Conservation (phyloP, 2,797 vertebrate species). For the Pachyuromys duprasi region DNA sequence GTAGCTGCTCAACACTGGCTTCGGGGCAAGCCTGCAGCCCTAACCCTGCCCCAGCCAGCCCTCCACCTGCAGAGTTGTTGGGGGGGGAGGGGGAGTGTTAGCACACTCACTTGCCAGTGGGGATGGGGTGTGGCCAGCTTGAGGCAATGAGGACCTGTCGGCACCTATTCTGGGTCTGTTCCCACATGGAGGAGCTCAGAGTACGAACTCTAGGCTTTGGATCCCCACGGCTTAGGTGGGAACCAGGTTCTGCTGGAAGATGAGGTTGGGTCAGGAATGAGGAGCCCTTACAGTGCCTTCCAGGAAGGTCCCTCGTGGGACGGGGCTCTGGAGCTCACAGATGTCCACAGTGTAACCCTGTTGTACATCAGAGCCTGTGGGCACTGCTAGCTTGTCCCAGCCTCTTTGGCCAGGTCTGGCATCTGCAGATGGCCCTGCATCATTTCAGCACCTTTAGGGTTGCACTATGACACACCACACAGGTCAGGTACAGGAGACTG, state of each 20-base stretch:
- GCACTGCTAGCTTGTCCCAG: neutral
- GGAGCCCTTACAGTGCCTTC: neutral
- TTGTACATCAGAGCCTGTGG: neutral
- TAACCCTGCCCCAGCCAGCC: neutral
- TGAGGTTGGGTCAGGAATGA: neutral
- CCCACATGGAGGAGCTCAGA: neutral
- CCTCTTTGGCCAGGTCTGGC: slow-evolving; percentile 20
- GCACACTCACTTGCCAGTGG: neutral
- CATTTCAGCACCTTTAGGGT: slow-evolving; percentile 66
- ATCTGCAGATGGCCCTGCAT: slow-evolving; percentile 79
- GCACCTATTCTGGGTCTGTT: neutral
- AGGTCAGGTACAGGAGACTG: neutral
- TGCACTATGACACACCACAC: neutral
- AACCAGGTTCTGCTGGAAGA: too few relatives aligned
- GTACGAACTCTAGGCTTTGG: neutral
- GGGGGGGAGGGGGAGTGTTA: neutral
- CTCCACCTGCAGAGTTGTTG: neutral
- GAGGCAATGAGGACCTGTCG: neutral
- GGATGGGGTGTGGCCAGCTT: neutral
- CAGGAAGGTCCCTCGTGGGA: neutral
- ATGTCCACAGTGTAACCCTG: neutral
- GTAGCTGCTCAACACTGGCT: neutral
- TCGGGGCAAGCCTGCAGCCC: neutral
- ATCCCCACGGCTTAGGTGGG: neutral
- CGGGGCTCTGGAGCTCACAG: neutral